phyloP scores from a whole-genome alignment of 2,888 invertebrate genomes.

The Congeria kusceri region DNA sequence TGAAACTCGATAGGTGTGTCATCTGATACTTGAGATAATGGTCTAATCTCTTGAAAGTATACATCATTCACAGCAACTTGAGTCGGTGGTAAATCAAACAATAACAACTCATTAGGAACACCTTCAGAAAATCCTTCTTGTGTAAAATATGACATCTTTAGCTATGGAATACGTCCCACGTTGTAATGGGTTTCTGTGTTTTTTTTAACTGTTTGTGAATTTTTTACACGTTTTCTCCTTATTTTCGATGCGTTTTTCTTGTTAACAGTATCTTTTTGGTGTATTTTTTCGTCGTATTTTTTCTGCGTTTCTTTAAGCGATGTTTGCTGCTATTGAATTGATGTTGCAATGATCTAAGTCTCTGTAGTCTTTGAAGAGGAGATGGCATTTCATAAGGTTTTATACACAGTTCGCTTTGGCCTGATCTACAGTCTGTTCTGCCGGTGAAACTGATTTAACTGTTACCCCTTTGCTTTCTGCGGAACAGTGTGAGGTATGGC shows the following conservation, averaged over 20 bases:
- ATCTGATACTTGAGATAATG: slow-evolving; percentile 52
- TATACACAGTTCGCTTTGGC: slow-evolving; percentile 1
- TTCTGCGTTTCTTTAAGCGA: background rate
- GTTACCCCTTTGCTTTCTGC: background rate
- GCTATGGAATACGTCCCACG: slow-evolving; percentile 8
- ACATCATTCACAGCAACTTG: slow-evolving; percentile 51
- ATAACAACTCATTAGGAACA: slow-evolving; percentile 38
- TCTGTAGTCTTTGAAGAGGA: background rate
- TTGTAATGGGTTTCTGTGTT: slow-evolving; percentile 4
- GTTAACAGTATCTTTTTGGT: slow-evolving; percentile 1
- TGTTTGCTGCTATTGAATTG: no score
- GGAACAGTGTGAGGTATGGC: background rate
- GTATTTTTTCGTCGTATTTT: slow-evolving; percentile 15
- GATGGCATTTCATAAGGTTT: background rate
- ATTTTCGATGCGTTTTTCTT: background rate
- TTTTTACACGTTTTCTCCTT: background rate
- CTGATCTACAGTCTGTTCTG: background rate
- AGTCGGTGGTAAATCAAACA: slow-evolving; percentile 58
- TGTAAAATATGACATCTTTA: slow-evolving; percentile 42
- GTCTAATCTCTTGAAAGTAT: slow-evolving; percentile 53
- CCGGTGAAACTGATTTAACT: background rate
- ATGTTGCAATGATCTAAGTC: background rate
- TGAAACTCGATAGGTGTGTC: slow-evolving; percentile 57
- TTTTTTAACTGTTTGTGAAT: slow-evolving; percentile 13
- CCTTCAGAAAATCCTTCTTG: slow-evolving; percentile 52